Conservation (phyloP, 2,113 vertebrate species). For the Sialia sialis region DNA sequence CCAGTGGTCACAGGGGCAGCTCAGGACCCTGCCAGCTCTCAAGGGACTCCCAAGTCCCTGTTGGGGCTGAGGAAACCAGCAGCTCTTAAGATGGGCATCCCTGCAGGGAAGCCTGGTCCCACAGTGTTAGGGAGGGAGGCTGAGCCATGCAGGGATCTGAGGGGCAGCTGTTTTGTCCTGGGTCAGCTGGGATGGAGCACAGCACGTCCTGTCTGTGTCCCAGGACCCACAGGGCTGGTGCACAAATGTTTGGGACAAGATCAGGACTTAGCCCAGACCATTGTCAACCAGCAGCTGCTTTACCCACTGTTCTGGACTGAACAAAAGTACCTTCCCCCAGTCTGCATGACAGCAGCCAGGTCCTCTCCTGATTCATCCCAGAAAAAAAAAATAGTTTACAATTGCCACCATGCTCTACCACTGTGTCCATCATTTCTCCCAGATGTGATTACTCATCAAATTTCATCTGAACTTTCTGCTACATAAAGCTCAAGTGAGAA, state of each 20-base stretch:
- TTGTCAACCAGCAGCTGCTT: background rate
- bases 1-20: background rate
- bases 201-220: background rate
- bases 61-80: background rate
- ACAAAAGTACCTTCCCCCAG: background rate
- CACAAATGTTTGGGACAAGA: background rate
- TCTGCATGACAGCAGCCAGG: background rate
- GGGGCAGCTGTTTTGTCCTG: background rate
- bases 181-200: background rate
- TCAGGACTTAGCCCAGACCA: background rate
- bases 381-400: background rate
- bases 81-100: no score
- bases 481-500: background rate
- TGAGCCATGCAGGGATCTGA: background rate
- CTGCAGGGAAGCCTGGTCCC: background rate
- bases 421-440: background rate
- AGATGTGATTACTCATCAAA: background rate
- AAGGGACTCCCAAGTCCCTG: background rate
- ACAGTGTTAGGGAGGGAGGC: rapidly evolving
- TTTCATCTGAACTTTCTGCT: background rate
- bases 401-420: background rate
- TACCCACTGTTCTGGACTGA: background rate
- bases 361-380: background rate
- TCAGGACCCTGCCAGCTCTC: background rate
- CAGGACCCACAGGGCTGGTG: background rate